A percentile compares a stretch with the other conserved stretches of the same genome.
phyloP scores from a whole-genome alignment of 1,140 invertebrate genomes.

The Drosophila truncata region DNA sequence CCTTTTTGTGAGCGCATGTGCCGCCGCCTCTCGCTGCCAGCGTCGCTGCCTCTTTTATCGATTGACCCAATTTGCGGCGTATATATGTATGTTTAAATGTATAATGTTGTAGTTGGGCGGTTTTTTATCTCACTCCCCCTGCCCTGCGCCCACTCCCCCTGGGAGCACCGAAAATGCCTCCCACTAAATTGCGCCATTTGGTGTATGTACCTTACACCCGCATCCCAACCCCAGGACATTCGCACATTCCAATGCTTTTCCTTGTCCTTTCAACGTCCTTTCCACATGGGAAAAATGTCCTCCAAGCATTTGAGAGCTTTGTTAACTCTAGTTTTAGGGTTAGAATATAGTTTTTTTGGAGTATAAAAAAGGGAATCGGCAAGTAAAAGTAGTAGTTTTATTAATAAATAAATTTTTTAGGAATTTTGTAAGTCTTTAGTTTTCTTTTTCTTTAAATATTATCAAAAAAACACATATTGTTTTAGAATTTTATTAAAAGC shows the following conservation, averaged over 20 bases:
- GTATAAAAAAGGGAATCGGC: not conserved
- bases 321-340: not conserved
- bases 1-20: constrained; percentile 63
- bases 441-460: not conserved
- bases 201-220: constrained; percentile 20
- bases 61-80: constrained; percentile 74
- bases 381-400: not conserved
- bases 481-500: no score
- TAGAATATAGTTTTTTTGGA: not conserved
- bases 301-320: constrained; percentile 9
- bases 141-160: not conserved
- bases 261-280: constrained; percentile 80
- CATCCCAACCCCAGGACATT: constrained; percentile 8
- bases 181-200: constrained; percentile 41
- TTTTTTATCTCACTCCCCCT: constrained; percentile 31
- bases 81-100: not conserved
- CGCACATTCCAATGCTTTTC: constrained; percentile 68
- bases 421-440: not conserved
- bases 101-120: constrained; percentile 41
- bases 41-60: constrained; percentile 67
- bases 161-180: constrained; percentile 10
- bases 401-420: not conserved
- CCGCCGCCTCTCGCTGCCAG: constrained; percentile 40
- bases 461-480: no score
- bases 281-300: constrained; percentile 56